Evolutionary conservation across 2,888 invertebrate species (phyloP).

Genomic region (Lochmaea crataegi): DNA sequence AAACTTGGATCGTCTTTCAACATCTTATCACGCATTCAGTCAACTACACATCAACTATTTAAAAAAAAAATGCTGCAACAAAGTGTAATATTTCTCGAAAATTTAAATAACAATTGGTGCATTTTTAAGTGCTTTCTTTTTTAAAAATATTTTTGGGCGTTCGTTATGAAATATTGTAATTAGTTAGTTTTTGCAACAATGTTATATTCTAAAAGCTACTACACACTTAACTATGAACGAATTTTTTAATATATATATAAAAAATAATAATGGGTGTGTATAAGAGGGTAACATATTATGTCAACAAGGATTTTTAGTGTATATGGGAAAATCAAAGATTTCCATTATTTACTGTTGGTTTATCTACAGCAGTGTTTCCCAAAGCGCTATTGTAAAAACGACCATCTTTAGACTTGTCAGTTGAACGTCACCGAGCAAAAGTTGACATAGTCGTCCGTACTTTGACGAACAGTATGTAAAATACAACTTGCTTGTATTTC

Average conservation of each 20-base stretch:
- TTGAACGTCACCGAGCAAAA: too few species aligned
- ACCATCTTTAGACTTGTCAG: too few species aligned
- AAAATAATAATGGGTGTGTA: constrained; percentile 1
- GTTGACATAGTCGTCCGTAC: too few species aligned
- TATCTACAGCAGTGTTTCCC: too few species aligned
- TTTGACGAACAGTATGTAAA: too few species aligned
- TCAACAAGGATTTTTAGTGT: not conserved
- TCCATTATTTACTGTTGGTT: not conserved
- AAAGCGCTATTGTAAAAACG: too few species aligned
- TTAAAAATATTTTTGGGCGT: constrained; percentile 39
- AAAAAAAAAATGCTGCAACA: constrained; percentile 23
- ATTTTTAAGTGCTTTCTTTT: constrained; percentile 43
- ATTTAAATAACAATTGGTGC: constrained; percentile 33
- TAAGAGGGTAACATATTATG: not conserved
- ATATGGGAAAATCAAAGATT: not conserved
- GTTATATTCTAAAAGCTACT: constrained; percentile 44
- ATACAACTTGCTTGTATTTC: too few species aligned
- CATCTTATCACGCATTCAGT: constrained; percentile 30
- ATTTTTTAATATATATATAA: not conserved
- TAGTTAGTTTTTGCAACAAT: constrained; percentile 45
- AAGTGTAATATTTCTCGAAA: constrained; percentile 31
- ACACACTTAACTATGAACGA: constrained; percentile 33
- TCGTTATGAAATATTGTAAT: constrained; percentile 38
- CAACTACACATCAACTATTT: constrained; percentile 32
- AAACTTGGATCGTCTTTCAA: constrained; percentile 40